phyloP scores from a whole-genome alignment of 2,888 invertebrate genomes.

The Pristionchus exspectatus region DNA sequence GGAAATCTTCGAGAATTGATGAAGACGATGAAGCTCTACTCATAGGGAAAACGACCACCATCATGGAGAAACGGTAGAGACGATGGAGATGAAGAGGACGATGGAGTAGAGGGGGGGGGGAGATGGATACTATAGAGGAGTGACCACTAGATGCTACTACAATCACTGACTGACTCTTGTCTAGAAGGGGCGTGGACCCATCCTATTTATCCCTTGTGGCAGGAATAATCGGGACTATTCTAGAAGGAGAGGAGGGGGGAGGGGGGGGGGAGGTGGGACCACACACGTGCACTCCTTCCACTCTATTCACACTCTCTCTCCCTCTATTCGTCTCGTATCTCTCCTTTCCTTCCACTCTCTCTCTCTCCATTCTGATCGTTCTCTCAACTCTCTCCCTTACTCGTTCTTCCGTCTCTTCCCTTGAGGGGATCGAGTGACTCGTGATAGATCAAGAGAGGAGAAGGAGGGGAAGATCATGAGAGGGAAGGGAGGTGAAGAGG shows the following conservation, averaged over 20 bases:
- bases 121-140: not conserved
- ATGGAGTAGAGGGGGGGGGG: not conserved
- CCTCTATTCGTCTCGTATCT: not conserved
- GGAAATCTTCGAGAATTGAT: slow-evolving; percentile 12
- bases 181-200: not conserved
- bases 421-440: slow-evolving; percentile 1
- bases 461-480: not conserved
- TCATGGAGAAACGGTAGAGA: slow-evolving; percentile 33
- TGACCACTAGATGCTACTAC: not conserved
- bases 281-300: not conserved
- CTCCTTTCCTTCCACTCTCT: not conserved
- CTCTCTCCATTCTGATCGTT: slow-evolving; percentile 1
- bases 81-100: too few species aligned
- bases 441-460: slow-evolving; percentile 17
- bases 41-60: not conserved
- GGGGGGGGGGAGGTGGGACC: not conserved
- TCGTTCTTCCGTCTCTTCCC: slow-evolving; percentile 5
- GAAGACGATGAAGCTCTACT: slow-evolving; percentile 10
- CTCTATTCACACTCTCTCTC: slow-evolving; percentile 23
- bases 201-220: slow-evolving; percentile 17
- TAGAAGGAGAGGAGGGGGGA: slow-evolving; percentile 6
- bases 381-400: not conserved
- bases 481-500: not conserved
- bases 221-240: slow-evolving; percentile 39
- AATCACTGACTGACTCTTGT: not conserved